Conservation (phyloP, 2,113 vertebrate genomes). For the Callopanchax toddi region DNA sequence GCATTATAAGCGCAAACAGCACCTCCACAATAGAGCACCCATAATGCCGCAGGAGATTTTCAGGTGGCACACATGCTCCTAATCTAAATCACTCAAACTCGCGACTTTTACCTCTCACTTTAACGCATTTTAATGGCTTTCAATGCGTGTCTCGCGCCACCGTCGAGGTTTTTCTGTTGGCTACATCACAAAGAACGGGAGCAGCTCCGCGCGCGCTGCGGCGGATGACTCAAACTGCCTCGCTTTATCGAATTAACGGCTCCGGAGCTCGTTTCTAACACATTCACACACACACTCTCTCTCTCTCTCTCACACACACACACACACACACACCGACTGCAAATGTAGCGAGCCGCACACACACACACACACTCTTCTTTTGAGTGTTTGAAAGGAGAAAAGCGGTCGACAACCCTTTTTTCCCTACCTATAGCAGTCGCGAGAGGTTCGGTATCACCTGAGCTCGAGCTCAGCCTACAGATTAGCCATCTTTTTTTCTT, state of each 20-base stretch:
- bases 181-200: slow-evolving; percentile 59
- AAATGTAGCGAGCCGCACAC: neutral
- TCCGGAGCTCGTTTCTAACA: slow-evolving; percentile 18
- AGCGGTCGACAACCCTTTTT: slow-evolving; percentile 49
- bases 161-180: slow-evolving; percentile 21
- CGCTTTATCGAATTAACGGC: slow-evolving; percentile 66
- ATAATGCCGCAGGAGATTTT: slow-evolving; percentile 69
- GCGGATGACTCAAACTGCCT: slow-evolving; percentile 71
- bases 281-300: slow-evolving; percentile 10
- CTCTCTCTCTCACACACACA: too few species aligned
- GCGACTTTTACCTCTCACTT: neutral
- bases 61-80: slow-evolving; percentile 38
- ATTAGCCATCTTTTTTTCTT: neutral
- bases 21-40: slow-evolving; percentile 37
- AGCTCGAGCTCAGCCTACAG: slow-evolving; percentile 5
- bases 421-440: slow-evolving; percentile 16
- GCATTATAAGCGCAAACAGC: slow-evolving; percentile 28
- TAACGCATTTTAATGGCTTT: neutral
- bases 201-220: slow-evolving; percentile 59
- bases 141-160: slow-evolving; percentile 16
- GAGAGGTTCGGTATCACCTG: slow-evolving; percentile 41
- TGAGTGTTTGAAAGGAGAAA: slow-evolving; percentile 18
- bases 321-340: neutral
- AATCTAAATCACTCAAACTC: too few species aligned
- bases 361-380: slow-evolving; percentile 6